Percentiles rank a stretch among this genome's conserved stretches.
Conservation (phyloP, 2,888 invertebrate species). For the Keiferia lycopersicella region DNA sequence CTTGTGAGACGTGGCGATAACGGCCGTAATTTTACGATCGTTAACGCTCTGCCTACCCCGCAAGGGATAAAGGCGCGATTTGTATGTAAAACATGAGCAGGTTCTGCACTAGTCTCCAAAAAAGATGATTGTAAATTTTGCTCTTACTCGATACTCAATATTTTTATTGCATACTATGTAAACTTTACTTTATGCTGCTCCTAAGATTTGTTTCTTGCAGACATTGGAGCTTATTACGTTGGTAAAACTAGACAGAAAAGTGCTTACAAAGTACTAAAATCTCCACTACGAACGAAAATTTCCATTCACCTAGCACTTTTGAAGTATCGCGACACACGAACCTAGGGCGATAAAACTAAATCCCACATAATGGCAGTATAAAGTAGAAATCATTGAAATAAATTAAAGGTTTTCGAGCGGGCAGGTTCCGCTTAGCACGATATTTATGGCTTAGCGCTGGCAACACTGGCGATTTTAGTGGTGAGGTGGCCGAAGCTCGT, state of each 20-base stretch:
- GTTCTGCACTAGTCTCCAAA: too few relatives aligned
- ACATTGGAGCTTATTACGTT: too few relatives aligned
- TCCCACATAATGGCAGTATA: slow-evolving; percentile 40
- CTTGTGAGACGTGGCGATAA: too few relatives aligned
- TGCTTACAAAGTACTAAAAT: background rate
- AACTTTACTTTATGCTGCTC: too few relatives aligned
- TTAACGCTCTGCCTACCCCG: too few relatives aligned
- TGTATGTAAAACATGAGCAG: too few relatives aligned
- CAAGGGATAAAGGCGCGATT: too few relatives aligned
- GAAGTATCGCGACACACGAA: slow-evolving; percentile 10
- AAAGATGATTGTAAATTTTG: too few relatives aligned
- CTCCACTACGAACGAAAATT: background rate
- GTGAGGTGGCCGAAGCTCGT: background rate
- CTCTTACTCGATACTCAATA: too few relatives aligned
- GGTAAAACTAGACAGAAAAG: background rate
- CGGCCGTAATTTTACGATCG: too few relatives aligned
- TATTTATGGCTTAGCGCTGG: slow-evolving; percentile 34
- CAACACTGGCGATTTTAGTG: slow-evolving; percentile 35
- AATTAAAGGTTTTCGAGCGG: slow-evolving; percentile 52
- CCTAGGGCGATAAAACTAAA: slow-evolving; percentile 28
- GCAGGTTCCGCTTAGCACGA: slow-evolving; percentile 30
- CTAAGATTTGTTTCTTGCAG: too few relatives aligned
- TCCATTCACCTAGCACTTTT: background rate
- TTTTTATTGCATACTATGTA: too few relatives aligned
- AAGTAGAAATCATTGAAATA: slow-evolving; percentile 61